Percentiles rank a stretch among this genome's conserved stretches.
Evolutionary conservation across 2,797 vertebrate genomes (phyloP).

Genomic region (Mormyrops attenuatus): DNA sequence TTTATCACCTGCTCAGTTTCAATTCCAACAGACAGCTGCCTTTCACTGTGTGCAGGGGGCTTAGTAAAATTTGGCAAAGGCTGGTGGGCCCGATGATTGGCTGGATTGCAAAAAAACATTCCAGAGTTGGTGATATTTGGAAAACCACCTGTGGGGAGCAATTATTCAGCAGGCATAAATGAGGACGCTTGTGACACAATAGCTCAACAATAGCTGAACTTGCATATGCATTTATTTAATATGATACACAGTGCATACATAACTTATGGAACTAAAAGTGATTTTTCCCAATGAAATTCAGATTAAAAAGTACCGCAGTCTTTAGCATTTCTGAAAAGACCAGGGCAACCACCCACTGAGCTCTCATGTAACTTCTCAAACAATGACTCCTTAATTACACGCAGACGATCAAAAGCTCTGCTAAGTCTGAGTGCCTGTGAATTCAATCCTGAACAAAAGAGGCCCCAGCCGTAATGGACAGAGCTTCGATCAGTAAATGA

Average conservation of each 20-base stretch:
- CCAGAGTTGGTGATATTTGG: conserved; percentile 36
- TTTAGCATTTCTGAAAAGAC: background rate
- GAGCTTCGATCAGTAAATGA: background rate
- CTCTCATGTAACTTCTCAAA: background rate
- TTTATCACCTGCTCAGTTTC: conserved; percentile 40
- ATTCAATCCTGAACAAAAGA: background rate
- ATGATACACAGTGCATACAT: background rate
- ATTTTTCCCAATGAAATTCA: background rate
- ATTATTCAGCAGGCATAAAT: conserved; percentile 32
- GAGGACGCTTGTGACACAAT: conserved; percentile 26
- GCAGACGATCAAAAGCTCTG: background rate
- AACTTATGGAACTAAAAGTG: background rate
- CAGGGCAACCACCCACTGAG: background rate
- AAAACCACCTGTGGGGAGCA: conserved; percentile 34
- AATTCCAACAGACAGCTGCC: conserved; percentile 40
- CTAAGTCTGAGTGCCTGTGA: background rate
- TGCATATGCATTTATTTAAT: background rate
- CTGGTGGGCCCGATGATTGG: conserved; percentile 37
- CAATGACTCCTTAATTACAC: background rate
- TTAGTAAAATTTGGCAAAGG: conserved; percentile 36
- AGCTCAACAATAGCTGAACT: conserved; percentile 18
- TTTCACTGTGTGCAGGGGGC: conserved; percentile 33
- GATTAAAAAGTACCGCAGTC: background rate
- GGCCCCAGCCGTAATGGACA: background rate
- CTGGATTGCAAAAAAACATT: conserved; percentile 36